These are phyloP conservation scores for Zonotrichia leucophrys DNA, from an alignment of 2,113 vertebrate genomes.

Conservation along the genomic window DNA sequence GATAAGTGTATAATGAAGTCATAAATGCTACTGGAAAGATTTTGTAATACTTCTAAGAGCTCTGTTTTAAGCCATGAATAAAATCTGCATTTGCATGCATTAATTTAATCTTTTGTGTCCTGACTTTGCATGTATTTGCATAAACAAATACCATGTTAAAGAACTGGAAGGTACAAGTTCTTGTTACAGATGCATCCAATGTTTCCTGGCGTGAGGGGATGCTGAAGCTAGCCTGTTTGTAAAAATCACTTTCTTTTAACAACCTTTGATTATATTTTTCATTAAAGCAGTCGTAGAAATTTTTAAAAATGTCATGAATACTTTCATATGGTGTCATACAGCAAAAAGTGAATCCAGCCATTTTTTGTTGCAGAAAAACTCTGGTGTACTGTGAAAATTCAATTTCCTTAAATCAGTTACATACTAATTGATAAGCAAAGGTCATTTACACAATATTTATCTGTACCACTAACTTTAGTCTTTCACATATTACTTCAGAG, in stretches of 20 bases:
- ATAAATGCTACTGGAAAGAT: not conserved
- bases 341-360: not conserved
- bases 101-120: not conserved
- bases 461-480: not conserved
- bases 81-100: not conserved
- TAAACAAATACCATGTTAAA: not conserved
- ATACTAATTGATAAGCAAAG: not conserved
- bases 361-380: not conserved
- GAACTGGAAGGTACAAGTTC: not conserved
- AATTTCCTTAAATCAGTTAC: not conserved
- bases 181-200: not conserved
- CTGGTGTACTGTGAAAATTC: not conserved
- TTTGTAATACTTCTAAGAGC: not conserved
- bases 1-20: not conserved
- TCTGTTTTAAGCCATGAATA: not conserved
- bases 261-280: not conserved
- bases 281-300: not conserved
- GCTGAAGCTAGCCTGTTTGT: not conserved
- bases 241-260: not conserved
- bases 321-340: not conserved
- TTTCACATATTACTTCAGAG: not conserved
- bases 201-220: not conserved
- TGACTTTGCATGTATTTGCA: not conserved
- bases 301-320: not conserved
- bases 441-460: not conserved